These are phyloP conservation scores for Nezara viridula DNA, from an alignment of 2,888 invertebrate genomes.

Conservation along the genomic window DNA sequence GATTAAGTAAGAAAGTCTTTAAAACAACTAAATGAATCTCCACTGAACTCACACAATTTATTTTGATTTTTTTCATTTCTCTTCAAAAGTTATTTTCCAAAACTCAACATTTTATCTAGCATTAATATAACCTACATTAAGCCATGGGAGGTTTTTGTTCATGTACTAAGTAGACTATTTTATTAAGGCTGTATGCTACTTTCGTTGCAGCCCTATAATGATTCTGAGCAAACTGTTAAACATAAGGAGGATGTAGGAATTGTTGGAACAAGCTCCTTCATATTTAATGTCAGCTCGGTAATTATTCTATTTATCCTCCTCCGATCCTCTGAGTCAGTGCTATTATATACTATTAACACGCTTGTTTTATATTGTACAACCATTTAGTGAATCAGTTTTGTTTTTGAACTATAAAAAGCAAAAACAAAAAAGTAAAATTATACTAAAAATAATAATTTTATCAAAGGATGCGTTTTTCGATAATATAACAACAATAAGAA, in stretches of 20 bases:
- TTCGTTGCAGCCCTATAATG: not conserved
- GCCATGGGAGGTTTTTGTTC: no score
- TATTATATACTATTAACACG: not conserved
- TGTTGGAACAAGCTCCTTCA: not conserved
- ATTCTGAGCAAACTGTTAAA: not conserved
- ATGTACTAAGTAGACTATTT: no score
- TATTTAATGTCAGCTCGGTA: not conserved
- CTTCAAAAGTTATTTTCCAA: not conserved
- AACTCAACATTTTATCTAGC: no score
- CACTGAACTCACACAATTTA: no score
- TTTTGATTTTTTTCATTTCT: not conserved
- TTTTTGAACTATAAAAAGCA: not conserved
- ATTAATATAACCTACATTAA: no score
- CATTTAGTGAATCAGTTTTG: not conserved
- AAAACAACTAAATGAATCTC: no score
- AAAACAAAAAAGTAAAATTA: no score
- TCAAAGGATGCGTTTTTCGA: no score
- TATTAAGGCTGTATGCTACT: no score
- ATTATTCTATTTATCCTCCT: slow-evolving; percentile 31
- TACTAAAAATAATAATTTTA: no score
- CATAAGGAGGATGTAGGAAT: slow-evolving; percentile 36
- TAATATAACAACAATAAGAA: no score
- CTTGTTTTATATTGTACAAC: not conserved
- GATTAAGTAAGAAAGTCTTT: no score
- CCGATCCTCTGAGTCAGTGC: not conserved